Conservation (phyloP, 1,140 invertebrate species). For the Contarinia nasturtii region DNA sequence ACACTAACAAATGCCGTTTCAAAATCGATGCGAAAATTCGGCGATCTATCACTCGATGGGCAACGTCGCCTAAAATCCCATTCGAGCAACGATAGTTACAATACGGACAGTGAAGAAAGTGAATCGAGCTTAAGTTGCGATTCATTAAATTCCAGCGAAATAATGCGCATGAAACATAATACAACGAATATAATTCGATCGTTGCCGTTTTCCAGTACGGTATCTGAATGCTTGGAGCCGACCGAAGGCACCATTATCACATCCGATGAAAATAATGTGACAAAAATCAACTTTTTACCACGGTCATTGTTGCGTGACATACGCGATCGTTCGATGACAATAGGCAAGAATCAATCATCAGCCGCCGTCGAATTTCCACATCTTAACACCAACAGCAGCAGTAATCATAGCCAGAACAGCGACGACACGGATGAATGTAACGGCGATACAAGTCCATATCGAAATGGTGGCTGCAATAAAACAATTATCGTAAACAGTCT, state of each 20-base stretch:
- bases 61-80: slow-evolving; percentile 49
- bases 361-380: too few species aligned
- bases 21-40: slow-evolving; percentile 32
- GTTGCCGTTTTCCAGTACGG: not conserved
- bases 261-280: not conserved
- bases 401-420: too few species aligned
- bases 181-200: not conserved
- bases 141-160: slow-evolving; percentile 17
- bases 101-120: slow-evolving; percentile 21
- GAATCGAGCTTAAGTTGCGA: slow-evolving; percentile 20
- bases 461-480: too few species aligned
- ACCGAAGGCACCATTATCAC: not conserved
- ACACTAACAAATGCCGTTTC: slow-evolving; percentile 40
- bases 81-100: slow-evolving; percentile 22
- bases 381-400: too few species aligned
- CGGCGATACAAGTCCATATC: too few species aligned
- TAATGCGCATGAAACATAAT: slow-evolving; percentile 9
- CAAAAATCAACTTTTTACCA: slow-evolving; percentile 9
- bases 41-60: slow-evolving; percentile 46
- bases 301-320: slow-evolving; percentile 16
- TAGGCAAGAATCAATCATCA: too few species aligned
- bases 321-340: slow-evolving; percentile 10
- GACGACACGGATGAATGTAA: too few species aligned
- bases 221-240: not conserved
- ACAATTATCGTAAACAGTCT: too few species aligned